Evolutionary conservation across 92 coral and sea anemone species (phyloP).

Genomic region (Muricea muricata): DNA sequence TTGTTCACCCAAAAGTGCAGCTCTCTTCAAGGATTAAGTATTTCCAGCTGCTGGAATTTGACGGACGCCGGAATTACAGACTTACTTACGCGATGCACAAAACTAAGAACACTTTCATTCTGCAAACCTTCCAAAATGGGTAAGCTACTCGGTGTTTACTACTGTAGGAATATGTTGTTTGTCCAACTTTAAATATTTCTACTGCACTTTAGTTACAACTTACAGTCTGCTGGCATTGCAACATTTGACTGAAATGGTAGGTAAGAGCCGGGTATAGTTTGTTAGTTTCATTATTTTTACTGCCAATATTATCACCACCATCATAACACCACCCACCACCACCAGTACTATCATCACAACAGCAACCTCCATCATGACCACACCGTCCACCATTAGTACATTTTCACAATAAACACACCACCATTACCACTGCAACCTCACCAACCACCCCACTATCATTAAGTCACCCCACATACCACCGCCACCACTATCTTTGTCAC

Average conservation of each 20-base stretch:
- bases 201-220: constrained; percentile 56
- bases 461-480: no score
- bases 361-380: no score
- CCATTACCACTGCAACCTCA: no score
- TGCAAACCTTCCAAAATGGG: constrained; percentile 26
- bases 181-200: not conserved
- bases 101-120: constrained; percentile 15
- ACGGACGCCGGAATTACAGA: constrained; percentile 79
- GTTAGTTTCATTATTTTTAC: not conserved
- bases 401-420: no score
- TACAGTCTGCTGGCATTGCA: constrained; percentile 65
- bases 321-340: no score
- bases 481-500: no score
- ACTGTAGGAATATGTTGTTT: not conserved
- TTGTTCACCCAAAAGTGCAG: constrained; percentile 68
- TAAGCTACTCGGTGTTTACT: not conserved
- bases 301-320: no score
- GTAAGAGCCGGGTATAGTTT: not conserved
- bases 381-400: no score
- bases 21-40: constrained; percentile 66
- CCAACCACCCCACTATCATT: no score
- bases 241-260: constrained; percentile 71
- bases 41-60: constrained; percentile 77
- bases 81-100: constrained; percentile 61
- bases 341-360: no score